Evolutionary conservation across 2,888 invertebrate species (phyloP).

Genomic region (Callyntrura guangdongensis): DNA sequence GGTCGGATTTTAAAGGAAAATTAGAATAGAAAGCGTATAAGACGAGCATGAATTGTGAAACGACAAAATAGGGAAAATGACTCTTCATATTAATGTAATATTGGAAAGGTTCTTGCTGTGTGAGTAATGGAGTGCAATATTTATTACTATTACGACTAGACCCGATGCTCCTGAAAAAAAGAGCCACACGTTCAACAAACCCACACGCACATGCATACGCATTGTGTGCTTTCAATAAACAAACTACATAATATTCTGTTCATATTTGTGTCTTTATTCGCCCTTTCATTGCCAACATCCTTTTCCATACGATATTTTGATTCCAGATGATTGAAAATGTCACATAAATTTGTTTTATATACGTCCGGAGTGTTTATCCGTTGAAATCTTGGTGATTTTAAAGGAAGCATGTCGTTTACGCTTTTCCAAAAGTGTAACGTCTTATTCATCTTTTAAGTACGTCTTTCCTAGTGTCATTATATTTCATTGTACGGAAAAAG

Average conservation of each 20-base stretch:
- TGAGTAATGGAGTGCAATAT: background rate
- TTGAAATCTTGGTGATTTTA: conserved; percentile 11
- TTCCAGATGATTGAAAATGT: conserved; percentile 72
- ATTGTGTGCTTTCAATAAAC: background rate
- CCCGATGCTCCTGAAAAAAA: background rate
- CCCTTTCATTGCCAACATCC: conserved; percentile 49
- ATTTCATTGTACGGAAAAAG: background rate
- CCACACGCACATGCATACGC: background rate
- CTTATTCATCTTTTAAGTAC: background rate
- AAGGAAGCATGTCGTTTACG: conserved; percentile 28
- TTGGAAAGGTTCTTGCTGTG: too few species aligned
- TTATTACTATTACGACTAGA: too few species aligned
- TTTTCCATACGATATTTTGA: conserved; percentile 66
- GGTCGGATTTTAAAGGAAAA: too few species aligned
- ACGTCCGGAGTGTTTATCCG: conserved; percentile 39
- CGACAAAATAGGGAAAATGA: too few species aligned
- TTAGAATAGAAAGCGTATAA: too few species aligned
- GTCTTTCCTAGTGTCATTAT: background rate
- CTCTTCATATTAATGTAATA: too few species aligned
- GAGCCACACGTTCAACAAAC: background rate
- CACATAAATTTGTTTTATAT: conserved; percentile 68
- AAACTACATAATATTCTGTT: background rate
- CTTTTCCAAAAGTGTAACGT: background rate
- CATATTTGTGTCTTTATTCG: background rate
- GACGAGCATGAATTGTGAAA: too few species aligned